phyloP scores from a whole-genome alignment of 2,797 vertebrate species.

The Coreius guichenoti region DNA sequence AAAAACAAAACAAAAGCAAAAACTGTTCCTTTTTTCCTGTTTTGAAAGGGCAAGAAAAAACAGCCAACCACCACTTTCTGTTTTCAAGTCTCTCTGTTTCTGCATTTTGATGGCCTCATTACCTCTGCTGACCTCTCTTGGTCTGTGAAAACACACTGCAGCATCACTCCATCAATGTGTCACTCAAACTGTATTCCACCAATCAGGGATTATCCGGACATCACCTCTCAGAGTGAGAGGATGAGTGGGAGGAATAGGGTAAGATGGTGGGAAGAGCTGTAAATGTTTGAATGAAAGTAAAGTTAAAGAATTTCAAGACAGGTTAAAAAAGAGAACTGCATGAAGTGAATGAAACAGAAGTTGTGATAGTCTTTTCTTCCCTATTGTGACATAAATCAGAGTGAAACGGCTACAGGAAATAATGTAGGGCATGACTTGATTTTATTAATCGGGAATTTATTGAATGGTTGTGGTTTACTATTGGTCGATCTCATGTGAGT shows the following conservation, averaged over 20 bases:
- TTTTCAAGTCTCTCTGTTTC: conserved; percentile 55
- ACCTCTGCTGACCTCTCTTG: conserved; percentile 65
- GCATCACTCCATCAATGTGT: conserved; percentile 73
- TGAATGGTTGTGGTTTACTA: too few species aligned
- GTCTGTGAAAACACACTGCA: conserved; percentile 65
- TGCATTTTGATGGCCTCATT: conserved; percentile 77
- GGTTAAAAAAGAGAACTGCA: not conserved
- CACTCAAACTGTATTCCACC: conserved; percentile 66
- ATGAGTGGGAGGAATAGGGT: conserved; percentile 17
- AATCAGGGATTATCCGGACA: conserved; percentile 54
- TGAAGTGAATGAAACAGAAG: too few species aligned
- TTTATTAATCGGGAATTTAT: too few species aligned
- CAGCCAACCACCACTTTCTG: conserved; percentile 38
- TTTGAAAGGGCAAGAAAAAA: not conserved
- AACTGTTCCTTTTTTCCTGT: not conserved
- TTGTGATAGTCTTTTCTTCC: too few species aligned
- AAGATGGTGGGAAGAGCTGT: conserved; percentile 25
- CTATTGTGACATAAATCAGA: too few species aligned
- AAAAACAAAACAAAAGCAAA: too few species aligned
- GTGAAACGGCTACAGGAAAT: too few species aligned
- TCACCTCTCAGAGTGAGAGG: conserved; percentile 34
- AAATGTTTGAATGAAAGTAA: conserved; percentile 31
- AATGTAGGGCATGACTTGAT: too few species aligned
- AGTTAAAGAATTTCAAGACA: conserved; percentile 22
- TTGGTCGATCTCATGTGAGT: too few species aligned